phyloP scores from a whole-genome alignment of 2,113 vertebrate genomes.

The Numida meleagris region DNA sequence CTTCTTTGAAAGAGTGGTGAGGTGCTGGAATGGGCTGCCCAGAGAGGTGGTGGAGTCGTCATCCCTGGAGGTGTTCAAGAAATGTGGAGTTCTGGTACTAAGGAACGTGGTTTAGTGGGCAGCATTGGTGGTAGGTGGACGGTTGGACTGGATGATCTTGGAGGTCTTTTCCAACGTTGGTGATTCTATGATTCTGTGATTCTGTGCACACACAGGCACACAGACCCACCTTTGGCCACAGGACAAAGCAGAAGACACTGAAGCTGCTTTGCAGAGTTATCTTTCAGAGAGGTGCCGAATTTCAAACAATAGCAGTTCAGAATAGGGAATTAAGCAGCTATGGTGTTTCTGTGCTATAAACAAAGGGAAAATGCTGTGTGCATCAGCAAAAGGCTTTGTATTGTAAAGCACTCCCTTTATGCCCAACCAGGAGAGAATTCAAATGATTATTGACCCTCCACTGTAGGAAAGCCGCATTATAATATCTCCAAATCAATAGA shows the following conservation, averaged over 20 bases:
- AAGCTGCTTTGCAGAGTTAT: neutral
- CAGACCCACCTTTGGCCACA: neutral
- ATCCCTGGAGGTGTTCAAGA: no score
- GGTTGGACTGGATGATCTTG: no score
- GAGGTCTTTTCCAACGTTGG: no score
- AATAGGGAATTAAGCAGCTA: neutral
- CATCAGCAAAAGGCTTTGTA: conserved; percentile 55
- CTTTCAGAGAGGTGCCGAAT: neutral
- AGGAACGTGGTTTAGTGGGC: no score
- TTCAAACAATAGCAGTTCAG: neutral
- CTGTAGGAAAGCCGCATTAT: conserved; percentile 51
- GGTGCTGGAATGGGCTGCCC: no score
- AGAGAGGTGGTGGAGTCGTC: no score
- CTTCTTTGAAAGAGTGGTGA: no score
- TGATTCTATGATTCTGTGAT: no score
- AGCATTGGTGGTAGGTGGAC: no score
- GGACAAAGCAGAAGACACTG: neutral
- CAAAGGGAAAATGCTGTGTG: conserved; percentile 29
- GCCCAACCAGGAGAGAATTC: conserved; percentile 40
- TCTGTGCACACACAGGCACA: no score
- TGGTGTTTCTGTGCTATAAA: neutral
- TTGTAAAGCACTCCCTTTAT: conserved; percentile 34
- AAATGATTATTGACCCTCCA: conserved; percentile 50
- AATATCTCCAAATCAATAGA: conserved; percentile 57
- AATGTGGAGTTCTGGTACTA: no score